Conservation (phyloP, 2,888 invertebrate species). For the Campoplex capitator region DNA sequence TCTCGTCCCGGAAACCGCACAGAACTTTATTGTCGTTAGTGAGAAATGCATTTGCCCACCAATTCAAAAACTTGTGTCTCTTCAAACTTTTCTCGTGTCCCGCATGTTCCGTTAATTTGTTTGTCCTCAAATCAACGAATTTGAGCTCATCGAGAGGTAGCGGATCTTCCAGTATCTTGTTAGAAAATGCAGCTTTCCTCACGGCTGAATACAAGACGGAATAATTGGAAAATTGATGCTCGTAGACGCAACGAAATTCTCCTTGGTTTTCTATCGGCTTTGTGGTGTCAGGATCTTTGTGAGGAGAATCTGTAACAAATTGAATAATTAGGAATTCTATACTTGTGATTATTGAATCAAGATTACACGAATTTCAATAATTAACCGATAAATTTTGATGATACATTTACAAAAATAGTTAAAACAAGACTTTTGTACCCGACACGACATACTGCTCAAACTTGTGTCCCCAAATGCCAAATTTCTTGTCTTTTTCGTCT, state of each 20-base stretch:
- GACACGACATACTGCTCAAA: constrained; percentile 81
- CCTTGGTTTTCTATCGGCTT: constrained; percentile 88
- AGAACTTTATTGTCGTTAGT: constrained; percentile 89
- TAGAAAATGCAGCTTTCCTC: constrained; percentile 88
- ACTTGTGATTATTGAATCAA: neutral
- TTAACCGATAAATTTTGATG: neutral
- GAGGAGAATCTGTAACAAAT: constrained; percentile 84
- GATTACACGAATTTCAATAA: neutral
- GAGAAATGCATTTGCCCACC: constrained; percentile 93
- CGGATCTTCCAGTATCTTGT: constrained; percentile 71
- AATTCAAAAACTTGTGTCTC: constrained; percentile 86
- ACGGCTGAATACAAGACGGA: constrained; percentile 91
- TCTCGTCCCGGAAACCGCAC: constrained; percentile 90
- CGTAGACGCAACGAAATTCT: constrained; percentile 89
- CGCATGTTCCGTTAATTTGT: constrained; percentile 85
- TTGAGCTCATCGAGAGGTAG: constrained; percentile 79
- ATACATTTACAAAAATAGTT: neutral
- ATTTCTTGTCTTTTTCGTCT: constrained; percentile 85
- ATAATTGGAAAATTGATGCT: constrained; percentile 87
- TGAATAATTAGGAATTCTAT: neutral
- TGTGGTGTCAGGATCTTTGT: constrained; percentile 85
- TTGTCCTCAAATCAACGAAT: constrained; percentile 91
- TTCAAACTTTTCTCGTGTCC: constrained; percentile 87
- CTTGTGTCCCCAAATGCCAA: constrained; percentile 73
- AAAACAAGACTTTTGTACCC: constrained; percentile 83